These are phyloP conservation scores for Paratilapia polleni DNA, from an alignment of 2,113 vertebrate genomes.

Conservation along the genomic window DNA sequence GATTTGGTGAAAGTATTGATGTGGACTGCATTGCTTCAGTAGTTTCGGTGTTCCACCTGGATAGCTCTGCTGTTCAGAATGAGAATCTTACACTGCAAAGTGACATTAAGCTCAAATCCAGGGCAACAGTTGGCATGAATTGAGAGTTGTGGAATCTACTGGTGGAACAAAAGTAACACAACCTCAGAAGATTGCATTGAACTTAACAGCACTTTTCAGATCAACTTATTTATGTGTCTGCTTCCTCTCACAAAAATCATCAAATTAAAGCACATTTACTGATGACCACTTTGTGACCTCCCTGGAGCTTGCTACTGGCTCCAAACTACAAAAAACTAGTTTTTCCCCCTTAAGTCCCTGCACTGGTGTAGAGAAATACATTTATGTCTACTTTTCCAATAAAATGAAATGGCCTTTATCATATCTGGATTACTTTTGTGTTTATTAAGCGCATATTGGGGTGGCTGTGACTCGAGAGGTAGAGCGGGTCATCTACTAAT, in stretches of 20 bases:
- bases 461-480: too few species aligned
- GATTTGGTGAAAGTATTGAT: neutral
- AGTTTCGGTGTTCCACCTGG: constrained; percentile 1
- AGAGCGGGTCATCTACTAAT: too few species aligned
- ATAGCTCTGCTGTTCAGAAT: neutral
- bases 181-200: neutral
- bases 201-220: neutral
- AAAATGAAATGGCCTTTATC: neutral
- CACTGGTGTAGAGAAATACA: too few species aligned
- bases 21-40: neutral
- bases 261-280: neutral
- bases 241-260: neutral
- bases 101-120: neutral
- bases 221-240: neutral
- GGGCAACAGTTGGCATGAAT: neutral
- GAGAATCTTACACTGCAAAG: neutral
- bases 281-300: neutral
- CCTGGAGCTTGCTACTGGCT: neutral
- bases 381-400: too few species aligned
- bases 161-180: neutral
- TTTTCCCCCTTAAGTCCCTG: too few species aligned
- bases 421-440: neutral
- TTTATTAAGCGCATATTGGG: neutral
- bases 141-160: neutral
- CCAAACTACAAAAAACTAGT: too few species aligned